Percentiles rank a stretch among this genome's conserved stretches.
Evolutionary conservation across 2,888 invertebrate genomes (phyloP).

Genomic region (Clusia tigrina): DNA sequence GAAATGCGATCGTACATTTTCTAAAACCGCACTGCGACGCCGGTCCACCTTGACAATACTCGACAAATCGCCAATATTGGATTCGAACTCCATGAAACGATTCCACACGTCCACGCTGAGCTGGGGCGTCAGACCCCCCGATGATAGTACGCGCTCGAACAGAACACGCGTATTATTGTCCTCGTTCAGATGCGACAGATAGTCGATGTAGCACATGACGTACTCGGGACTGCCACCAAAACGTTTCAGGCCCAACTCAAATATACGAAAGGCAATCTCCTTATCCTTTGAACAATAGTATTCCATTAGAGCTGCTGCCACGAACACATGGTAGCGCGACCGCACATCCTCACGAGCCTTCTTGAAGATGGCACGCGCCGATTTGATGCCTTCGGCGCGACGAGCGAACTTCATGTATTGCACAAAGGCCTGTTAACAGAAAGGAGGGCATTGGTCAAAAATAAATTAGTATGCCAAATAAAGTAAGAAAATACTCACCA

Average conservation of each 20-base stretch:
- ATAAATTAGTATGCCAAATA: background rate
- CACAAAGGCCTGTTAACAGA: constrained; percentile 81
- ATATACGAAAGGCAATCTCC: constrained; percentile 94
- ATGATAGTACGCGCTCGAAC: constrained; percentile 94
- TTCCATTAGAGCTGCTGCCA: constrained; percentile 97
- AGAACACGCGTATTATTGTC: constrained; percentile 99
- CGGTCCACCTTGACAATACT: constrained; percentile 98
- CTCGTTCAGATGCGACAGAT: constrained; percentile 97
- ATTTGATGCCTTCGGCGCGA: constrained; percentile 96
- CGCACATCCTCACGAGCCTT: constrained; percentile 88
- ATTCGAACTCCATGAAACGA: constrained; percentile 97
- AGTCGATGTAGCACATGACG: constrained; percentile 95
- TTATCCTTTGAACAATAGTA: constrained; percentile 99
- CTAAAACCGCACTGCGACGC: constrained; percentile 86
- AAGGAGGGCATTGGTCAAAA: background rate
- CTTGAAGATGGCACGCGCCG: constrained; percentile 94
- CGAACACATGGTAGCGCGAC: constrained; percentile 91
- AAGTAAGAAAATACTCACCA: constrained; percentile 69
- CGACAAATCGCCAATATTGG: constrained; percentile 96
- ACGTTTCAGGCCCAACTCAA: constrained; percentile 96
- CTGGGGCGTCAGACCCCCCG: constrained; percentile 88
- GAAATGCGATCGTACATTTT: constrained; percentile 71
- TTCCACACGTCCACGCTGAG: constrained; percentile 99
- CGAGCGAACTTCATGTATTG: constrained; percentile 99
- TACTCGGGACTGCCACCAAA: constrained; percentile 96